These are phyloP conservation scores for Loripinus fragilis DNA, from an alignment of 2,888 invertebrate genomes.

Conservation along the genomic window DNA sequence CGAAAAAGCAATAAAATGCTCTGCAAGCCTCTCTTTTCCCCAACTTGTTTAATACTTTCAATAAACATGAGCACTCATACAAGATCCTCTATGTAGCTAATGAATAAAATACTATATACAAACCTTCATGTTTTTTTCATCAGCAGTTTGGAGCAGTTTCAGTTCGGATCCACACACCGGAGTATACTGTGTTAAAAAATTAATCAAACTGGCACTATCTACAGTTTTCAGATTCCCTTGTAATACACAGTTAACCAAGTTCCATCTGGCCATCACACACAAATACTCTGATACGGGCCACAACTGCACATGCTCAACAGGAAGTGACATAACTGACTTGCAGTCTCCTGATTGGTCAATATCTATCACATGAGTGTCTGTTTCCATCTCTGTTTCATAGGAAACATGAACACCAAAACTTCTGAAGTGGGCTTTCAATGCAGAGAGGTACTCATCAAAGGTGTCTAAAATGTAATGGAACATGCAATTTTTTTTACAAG, in stretches of 20 bases:
- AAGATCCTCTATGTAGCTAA: no score
- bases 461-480: constrained; percentile 9
- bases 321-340: constrained; percentile 21
- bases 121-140: not conserved
- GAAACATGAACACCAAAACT: constrained; percentile 23
- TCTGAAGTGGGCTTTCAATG: constrained; percentile 19
- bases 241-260: constrained; percentile 8
- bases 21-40: no score
- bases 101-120: no score
- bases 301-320: constrained; percentile 57
- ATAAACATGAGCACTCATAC: no score
- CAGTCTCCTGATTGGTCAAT: constrained; percentile 39
- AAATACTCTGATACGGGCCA: constrained; percentile 75
- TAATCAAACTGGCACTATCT: constrained; percentile 25
- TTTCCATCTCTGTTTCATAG: constrained; percentile 46
- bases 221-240: not conserved
- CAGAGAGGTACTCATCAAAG: constrained; percentile 6
- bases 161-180: constrained; percentile 32
- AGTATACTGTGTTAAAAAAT: constrained; percentile 36
- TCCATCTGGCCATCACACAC: constrained; percentile 51
- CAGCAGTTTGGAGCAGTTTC: not conserved
- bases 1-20: no score
- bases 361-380: constrained; percentile 8
- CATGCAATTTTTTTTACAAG: no score
- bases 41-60: no score